Base-by-base conservation (phyloP, 2,113 vertebrate genomes). In the Agapornis roseicollis region DNA sequence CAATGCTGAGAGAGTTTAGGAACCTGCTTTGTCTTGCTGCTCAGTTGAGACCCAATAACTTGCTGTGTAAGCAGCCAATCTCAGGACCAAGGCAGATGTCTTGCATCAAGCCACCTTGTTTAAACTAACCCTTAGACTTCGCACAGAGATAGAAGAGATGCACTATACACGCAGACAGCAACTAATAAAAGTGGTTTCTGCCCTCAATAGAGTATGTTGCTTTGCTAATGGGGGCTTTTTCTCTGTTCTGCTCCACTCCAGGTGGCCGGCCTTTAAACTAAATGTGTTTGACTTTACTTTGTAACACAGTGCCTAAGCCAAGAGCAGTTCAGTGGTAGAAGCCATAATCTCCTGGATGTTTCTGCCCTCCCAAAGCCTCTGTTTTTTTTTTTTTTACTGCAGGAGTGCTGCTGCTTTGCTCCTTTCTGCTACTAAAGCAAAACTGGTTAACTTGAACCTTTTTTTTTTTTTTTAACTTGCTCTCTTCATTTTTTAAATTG, bases 251-350 rank as follows among this genome's bases (percentile, higher is more conserved):
- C 70, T 93, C 41, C 70, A 41, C 5, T 95, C 78, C 73, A 79
- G 66, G 47, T 52, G 19, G 15, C 73, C 91, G 93, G 70, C 84
- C 77, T 96, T 96, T 89, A 63, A 88, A 72, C 44, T 84, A 24
- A 24, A 81, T 47, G 39, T 72, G 70, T 85, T 84, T 94, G 89
- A 74, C 73, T 90, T 94, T 27, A 78, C 47, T 89, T 87, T 64
- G 52, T 68, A 64, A 42, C 29, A 8, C 47, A 27, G 8, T 8
- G 27, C 61, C 24, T 3, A 1, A 55, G 27, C 41, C 3, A 0
- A 81, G 69, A 82, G 78, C 65, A 53, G 22, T 82, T 84, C 56
- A 68, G 78, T 71, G 65, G n/a, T 7, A n/a, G 49, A 92, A 84
- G 42, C 47, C 35, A 3, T 49, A 25, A 87, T 68, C 31, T 89